These are phyloP conservation scores for Setophaga petechia DNA, from an alignment of 2,113 vertebrate species.

Conservation along the genomic window DNA sequence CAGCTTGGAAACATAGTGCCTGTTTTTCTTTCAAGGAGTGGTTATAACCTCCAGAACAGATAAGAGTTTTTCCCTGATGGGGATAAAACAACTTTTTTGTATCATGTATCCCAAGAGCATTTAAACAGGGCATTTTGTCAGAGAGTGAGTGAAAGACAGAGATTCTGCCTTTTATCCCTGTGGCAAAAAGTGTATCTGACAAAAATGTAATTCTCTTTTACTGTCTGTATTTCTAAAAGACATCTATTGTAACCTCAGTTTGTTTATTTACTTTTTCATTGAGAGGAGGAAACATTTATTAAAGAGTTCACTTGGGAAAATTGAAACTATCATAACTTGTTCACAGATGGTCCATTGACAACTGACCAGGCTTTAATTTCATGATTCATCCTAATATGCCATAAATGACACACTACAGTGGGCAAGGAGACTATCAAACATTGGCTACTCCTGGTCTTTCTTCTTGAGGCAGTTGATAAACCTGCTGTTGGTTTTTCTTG, in stretches of 20 bases:
- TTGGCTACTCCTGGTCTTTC: not conserved
- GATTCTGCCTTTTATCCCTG: not conserved
- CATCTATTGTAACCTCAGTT: not conserved
- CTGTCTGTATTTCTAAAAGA: not conserved
- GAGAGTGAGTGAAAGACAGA: not conserved
- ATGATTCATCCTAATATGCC: not conserved
- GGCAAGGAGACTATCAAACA: not conserved
- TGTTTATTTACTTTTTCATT: not conserved
- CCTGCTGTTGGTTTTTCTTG: not conserved
- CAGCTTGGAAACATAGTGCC: not conserved
- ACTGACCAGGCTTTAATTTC: not conserved
- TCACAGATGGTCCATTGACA: not conserved
- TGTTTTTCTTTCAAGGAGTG: constrained; percentile 31
- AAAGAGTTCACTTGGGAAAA: not conserved
- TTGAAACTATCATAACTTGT: not conserved
- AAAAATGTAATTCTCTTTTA: not conserved
- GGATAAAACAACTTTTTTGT: not conserved
- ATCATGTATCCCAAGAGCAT: not conserved
- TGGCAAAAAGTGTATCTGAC: not conserved
- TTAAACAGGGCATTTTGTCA: not conserved
- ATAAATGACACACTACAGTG: not conserved
- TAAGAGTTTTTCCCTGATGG: not conserved
- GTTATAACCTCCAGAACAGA: not conserved
- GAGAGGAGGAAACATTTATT: not conserved
- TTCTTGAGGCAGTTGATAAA: not conserved